phyloP scores from a whole-genome alignment of 30 jellyfish, hydroid and myxozoan species.

The Rhopilema esculentum region DNA sequence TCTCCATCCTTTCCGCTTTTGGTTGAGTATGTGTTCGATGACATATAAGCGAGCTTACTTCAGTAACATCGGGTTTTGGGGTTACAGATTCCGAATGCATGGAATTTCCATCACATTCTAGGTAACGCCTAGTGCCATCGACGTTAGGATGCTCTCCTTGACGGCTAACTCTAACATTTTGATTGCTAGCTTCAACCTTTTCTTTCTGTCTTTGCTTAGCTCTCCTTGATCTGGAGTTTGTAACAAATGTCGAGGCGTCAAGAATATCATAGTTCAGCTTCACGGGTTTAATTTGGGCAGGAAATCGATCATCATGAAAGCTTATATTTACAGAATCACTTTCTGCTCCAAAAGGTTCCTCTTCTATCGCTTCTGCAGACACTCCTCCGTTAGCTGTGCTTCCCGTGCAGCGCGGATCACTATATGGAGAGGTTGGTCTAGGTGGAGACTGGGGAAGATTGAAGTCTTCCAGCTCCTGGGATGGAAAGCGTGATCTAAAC shows the following conservation, averaged over 20 bases:
- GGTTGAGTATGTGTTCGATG: too few relatives aligned
- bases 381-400: neutral
- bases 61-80: too few relatives aligned
- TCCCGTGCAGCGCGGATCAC: too few relatives aligned
- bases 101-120: too few relatives aligned
- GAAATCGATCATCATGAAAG: constrained; percentile 13
- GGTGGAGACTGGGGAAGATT: constrained; percentile 45
- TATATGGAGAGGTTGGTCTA: constrained; percentile 61
- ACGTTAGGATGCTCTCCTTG: too few relatives aligned
- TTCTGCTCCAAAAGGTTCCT: neutral
- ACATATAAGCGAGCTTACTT: too few relatives aligned
- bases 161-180: too few relatives aligned
- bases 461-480: constrained; percentile 13
- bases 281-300: constrained; percentile 33
- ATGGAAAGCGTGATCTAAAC: constrained; percentile 29
- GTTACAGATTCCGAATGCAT: too few relatives aligned
- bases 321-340: neutral
- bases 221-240: neutral
- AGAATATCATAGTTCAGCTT: constrained; percentile 1
- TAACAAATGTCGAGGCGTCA: neutral
- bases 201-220: neutral
- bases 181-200: neutral
- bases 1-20: neutral
- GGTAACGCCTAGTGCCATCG: too few relatives aligned
- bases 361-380: neutral